Evolutionary conservation across 2,113 vertebrate genomes (phyloP).

Genomic region (Garra rufa): DNA sequence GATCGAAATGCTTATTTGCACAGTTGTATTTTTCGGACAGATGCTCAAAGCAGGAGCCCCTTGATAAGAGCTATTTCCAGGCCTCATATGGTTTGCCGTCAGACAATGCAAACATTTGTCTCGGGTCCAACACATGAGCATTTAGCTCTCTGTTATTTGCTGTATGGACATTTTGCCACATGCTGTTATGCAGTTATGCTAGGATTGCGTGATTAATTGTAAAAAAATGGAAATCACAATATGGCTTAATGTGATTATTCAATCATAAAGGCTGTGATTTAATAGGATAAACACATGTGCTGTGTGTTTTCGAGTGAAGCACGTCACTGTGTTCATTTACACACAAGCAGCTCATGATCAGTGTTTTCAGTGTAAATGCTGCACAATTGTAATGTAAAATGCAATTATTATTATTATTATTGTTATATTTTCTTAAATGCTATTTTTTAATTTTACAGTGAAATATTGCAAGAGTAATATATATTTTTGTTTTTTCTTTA

Average conservation of each 20-base stretch:
- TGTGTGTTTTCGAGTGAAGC: no score
- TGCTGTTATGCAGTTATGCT: neutral
- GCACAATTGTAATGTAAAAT: neutral
- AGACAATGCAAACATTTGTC: slow-evolving; percentile 36
- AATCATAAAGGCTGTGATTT: no score
- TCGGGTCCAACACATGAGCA: neutral
- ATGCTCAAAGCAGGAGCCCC: slow-evolving; percentile 1
- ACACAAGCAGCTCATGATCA: no score
- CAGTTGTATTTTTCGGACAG: slow-evolving; percentile 42
- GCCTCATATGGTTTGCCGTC: slow-evolving; percentile 22
- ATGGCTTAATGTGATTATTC: no score
- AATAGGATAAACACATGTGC: no score
- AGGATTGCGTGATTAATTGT: no score
- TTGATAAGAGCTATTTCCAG: slow-evolving; percentile 44
- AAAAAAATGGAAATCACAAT: no score
- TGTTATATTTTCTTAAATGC: neutral
- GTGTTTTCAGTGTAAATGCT: no score
- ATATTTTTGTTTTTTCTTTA: no score
- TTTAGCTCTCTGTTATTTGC: neutral
- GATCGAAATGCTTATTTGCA: slow-evolving; percentile 27
- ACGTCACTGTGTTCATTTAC: no score
- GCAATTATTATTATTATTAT: neutral
- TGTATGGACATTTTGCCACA: neutral
- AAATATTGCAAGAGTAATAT: no score
- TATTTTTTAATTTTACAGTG: neutral